Evolutionary conservation across 2,888 invertebrate species (phyloP), one percentile per base, ranked within the genome.

Genomic region (Agrypnus murinus): DNA sequence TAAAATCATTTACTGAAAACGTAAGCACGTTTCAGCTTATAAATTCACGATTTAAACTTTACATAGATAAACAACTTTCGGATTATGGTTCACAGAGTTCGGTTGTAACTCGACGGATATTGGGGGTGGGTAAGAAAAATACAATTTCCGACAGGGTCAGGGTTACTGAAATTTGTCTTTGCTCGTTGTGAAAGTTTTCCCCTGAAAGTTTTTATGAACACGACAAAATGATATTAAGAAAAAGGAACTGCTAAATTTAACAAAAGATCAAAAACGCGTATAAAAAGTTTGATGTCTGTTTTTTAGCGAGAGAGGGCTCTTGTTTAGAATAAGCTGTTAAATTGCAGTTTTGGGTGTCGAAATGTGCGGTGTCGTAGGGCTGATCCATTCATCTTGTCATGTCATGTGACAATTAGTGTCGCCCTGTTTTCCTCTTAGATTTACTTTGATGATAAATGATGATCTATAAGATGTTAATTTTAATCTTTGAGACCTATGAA

Each of bases 381-480:
- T 19, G 43, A 62, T 58, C 69, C 63, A 69, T 69, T 69, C 58
- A 69, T 69, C 69, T 69, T 69, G 58, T 58, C 48, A 17, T 15
- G 50, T 64, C 64, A 69, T 48, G 64, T 69, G 58, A 64, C 59
- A 69, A 69, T 69, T 69, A 69, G 38, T 50, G 63, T 63, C 63
- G 64, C 45, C 45, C 25, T 50, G 53, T 55, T 62, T 67, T 55
- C 60, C 50, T 53, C 64, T 64, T 64, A 69, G 69, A 69, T 69
- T 69, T 64, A 69, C 64, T 64, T 64, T 69, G 64, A 69, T 64
- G 69, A 69, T 69, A 69, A 69, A 69, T 69, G 58, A 69, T 69
- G 69, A 69, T 69, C 68, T 69, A 57, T 69, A 69, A 58, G 40
- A 48, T 64, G 59, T 64, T 69, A 69, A 68, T 68, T 68, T 68